These are phyloP conservation scores for Zoroaster sp. DNA, from an alignment of 53 echinoderm and acorn worm species.

Conservation along the genomic window DNA sequence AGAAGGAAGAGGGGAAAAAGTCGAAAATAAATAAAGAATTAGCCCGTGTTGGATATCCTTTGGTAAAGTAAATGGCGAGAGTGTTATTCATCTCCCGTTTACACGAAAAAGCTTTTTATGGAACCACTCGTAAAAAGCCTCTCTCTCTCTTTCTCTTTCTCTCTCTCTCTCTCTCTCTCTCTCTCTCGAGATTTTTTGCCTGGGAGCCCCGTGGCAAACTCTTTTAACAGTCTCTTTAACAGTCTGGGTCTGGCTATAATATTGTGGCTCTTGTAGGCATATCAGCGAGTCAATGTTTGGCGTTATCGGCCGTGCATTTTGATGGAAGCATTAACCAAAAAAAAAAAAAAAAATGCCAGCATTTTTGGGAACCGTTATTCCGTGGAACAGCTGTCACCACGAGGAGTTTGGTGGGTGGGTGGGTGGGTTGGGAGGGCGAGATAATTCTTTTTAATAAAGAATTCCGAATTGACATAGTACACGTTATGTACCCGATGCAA, in stretches of 20 bases:
- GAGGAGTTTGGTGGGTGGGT: background rate
- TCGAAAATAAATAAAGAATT: constrained; percentile 22
- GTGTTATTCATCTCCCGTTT: background rate
- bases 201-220: background rate
- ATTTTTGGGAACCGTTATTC: background rate
- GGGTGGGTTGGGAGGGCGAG: background rate
- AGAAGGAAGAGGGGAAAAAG: background rate
- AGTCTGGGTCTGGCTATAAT: background rate
- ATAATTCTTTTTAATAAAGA: background rate
- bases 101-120: constrained; percentile 46
- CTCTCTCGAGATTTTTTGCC: background rate
- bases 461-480: background rate
- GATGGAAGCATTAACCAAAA: background rate
- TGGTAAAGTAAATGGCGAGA: constrained; percentile 20
- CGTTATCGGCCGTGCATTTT: background rate
- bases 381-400: constrained; percentile 2
- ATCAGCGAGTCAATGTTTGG: background rate
- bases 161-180: background rate
- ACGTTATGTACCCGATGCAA: background rate
- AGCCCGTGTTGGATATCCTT: constrained; percentile 44
- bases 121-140: background rate
- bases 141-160: background rate
- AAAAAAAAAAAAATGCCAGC: background rate
- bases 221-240: background rate
- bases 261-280: background rate